Evolutionary conservation across 2,113 vertebrate species (phyloP).

Genomic region (Callorhinus ursinus): DNA sequence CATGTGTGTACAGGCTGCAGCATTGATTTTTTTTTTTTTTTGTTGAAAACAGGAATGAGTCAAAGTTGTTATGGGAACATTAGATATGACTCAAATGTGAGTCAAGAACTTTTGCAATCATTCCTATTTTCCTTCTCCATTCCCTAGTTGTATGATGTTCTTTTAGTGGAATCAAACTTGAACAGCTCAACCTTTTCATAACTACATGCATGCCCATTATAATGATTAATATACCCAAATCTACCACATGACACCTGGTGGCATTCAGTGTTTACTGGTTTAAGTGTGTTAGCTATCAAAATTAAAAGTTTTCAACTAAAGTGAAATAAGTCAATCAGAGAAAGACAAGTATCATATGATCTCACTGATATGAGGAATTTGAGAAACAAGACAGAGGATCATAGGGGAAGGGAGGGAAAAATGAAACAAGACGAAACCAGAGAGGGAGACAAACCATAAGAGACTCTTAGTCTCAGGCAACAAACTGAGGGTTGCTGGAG

Average conservation of each 20-base stretch:
- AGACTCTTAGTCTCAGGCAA: too few species aligned
- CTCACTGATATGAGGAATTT: too few species aligned
- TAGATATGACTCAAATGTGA: background rate
- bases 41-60: slow-evolving; percentile 21
- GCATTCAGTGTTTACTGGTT: background rate
- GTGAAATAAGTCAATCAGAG: too few species aligned
- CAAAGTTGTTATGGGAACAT: background rate
- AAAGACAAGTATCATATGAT: too few species aligned
- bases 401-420: too few species aligned
- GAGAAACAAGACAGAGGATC: too few species aligned
- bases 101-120: background rate
- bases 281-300: background rate
- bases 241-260: background rate
- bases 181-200: slow-evolving; percentile 31
- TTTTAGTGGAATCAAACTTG: slow-evolving; percentile 13
- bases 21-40: background rate
- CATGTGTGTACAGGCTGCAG: background rate
- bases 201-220: background rate
- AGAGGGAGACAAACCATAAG: too few species aligned
- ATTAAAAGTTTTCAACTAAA: slow-evolving; percentile 8
- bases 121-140: slow-evolving; percentile 4
- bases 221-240: background rate
- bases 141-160: background rate
- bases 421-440: too few species aligned
- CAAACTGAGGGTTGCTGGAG: too few species aligned